Evolutionary conservation across 2,797 vertebrate genomes (phyloP), one percentile per base, ranked within the genome.

Genomic region (Holocentrus rufus): DNA sequence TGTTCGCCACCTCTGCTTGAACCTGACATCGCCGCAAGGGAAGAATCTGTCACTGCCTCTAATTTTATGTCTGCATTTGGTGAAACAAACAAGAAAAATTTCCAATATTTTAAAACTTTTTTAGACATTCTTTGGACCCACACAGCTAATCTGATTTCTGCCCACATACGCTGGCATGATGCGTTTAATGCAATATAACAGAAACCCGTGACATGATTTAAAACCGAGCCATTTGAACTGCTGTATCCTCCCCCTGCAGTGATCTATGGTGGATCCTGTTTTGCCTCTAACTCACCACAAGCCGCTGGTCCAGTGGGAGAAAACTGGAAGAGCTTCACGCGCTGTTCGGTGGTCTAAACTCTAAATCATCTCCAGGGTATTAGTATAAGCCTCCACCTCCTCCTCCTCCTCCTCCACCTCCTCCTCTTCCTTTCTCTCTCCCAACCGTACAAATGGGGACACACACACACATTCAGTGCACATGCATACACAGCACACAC

Each of bases 331-430:
- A 77, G 79, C 59, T 81, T 68, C 73, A 75, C 55, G 62, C 30
- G 77, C 83, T 54, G 73, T 81, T 83, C 7, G 27, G 76, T 69
- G 80, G 80, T 84, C 74, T 84, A 55, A 82, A 80, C 77, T 74
- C 79, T 90, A 88, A 91, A 91, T 91, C 85, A 86, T 88, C 85
- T 89, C 88, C 63, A 69, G 88, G 86, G 85, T 79, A 86, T 91
- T 80, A 83, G 66, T 60, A 75, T 78, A 82, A 77, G 76, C 76
- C 81, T 83, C 57, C 53, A 6, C 70, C 65, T 9, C 49, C 71
- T 3, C 67, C 59, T 13, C 63, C 66, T 36, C 72, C 75, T 39
- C 55, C 73, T 25, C 44, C 46, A 30, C 55, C 56, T 15, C 46
- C 63, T 83, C 70, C 66, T 64, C 57, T 62, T 15, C 25, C 42